Evolutionary conservation across 2,888 invertebrate genomes (phyloP), one percentile per base, ranked within the genome.

Genomic region (Mythimna loreyi): DNA sequence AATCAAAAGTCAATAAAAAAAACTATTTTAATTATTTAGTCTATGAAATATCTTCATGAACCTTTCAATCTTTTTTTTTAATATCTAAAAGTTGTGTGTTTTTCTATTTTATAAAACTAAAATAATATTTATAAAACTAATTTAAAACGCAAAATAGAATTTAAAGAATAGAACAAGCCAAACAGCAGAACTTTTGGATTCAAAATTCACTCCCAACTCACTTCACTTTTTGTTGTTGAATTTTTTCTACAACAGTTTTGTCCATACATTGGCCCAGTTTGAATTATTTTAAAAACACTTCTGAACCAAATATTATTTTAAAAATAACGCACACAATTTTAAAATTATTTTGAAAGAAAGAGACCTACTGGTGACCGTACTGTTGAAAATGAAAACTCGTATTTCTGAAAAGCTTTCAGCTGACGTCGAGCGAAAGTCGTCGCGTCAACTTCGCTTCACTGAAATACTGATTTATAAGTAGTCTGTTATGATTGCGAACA

Each of bases 191-290:
- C 8, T 13, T 40, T 60, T 16, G 6, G 0, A n/a, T 50, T 73
- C 57, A 65, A 61, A 71, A 55, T 45, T 50, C 23, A 33, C 23
- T 25, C 43, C 21, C 72, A 84, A 94, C 94, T 94, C 89, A 95
- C 94, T 92, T 89, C 78, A 87, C 85, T 76, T 87, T 84, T 77
- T 91, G 36, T 36, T 36, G 11, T 36, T 36, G 86, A 78, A 93
- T 89, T 89, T 94, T 94, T 88, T 89, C 96, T 82, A 92, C 92
- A 85, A 96, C 92, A 78, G 95, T 91, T 91, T 96, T 96, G 92
- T 97, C 96, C 92, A 96, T 96, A 91, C 97, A 97, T 95, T 96
- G 96, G 91, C 97, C 97, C 97, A 97, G 96, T 91, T 96, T 96
- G 92, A 87, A 86, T 81, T 58, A 70, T 70, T 76, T 64, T 72